Base-by-base conservation (phyloP, 2,797 vertebrate species). In the Ibycter americanus region DNA sequence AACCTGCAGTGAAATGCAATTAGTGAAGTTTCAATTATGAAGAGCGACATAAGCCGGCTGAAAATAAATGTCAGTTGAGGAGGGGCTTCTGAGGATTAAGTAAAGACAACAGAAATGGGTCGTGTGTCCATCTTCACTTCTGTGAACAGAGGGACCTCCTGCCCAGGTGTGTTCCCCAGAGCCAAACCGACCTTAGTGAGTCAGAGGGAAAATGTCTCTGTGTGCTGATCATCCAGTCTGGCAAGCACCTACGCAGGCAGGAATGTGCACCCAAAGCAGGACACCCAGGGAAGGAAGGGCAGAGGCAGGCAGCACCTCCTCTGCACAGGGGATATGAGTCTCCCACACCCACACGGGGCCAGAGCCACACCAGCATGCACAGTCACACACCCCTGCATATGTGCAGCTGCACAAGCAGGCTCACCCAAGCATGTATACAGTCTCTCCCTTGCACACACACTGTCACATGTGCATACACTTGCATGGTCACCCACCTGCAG, bases 61-160 rank as follows among this genome's bases (percentile, higher is more conserved):
- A 9, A 54, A 70, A 36, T 2, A 40, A 63, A 12, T 11, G 17
- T 8, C 21, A 11, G 34, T 15, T 20, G 15, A n/a, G 44, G 36
- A n/a, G 36, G 17, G 17, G 44, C 40, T 81, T 7, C 18, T 19
- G 47, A 23, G 51, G 16, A 36, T 22, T 19, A 14, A 34, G 36
- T 0, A 0, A 42, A 36, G 61, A 12, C 12, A 13, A 9, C 4
- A 3, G 78, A 15, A 29, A 4, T 0, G 1, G 27, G 23, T 36
- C 56, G n/a, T 1, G 27, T 4, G 12, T 5, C 62, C 76, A 5
- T 29, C 42, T 23, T 20, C 15, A 9, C 9, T 71, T 18, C 23
- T 12, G 6, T 1, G 77, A 49, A 8, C 15, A 18, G 79, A 18
- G 52, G 68, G 65, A 29, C 21, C 74, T 71, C 56, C 62, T 21